Base-by-base conservation (phyloP, 1,140 invertebrate genomes). In the Sipha flava region DNA sequence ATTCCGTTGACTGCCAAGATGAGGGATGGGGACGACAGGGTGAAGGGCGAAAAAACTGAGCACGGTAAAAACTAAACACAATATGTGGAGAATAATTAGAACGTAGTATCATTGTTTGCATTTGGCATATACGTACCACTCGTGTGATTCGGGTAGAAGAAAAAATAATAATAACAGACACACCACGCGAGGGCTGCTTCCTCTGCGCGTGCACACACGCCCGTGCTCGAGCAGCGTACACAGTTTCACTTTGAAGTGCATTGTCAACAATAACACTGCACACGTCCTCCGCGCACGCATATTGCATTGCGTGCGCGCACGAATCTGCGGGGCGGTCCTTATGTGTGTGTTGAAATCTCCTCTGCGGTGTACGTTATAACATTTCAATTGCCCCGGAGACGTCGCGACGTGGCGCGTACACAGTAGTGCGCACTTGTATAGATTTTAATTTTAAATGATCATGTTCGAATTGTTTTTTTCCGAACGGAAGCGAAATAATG, bases 211-310 rank as follows among this genome's bases (percentile, higher is more conserved):
- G 37, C 37, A 10, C 37, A 40, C n/a, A n/a, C n/a, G n/a, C n/a
- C n/a, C n/a, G n/a, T n/a, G n/a, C n/a, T n/a, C n/a, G n/a, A n/a
- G 14, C 14, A 6, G 0, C 37, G 23, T 6, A 23, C 73, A 77
- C 52, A 29, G 52, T 59, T 47, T 77, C 73, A 18, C 73, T 77
- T 77, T 77, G 73, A 77, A 59, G 73, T 75, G 59, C 31, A 29
- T 77, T 77, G 73, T 77, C 73, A 77, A 70, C 66, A 70, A 77
- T 77, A 43, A 40, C 59, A 75, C 29, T 18, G n/a, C 47, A 5
- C 45, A n/a, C 29, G 18, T 57, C 49, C 47, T n/a, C n/a, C n/a
- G n/a, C n/a, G n/a, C n/a, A n/a, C n/a, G n/a, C n/a, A n/a, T n/a
- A n/a, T n/a, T n/a, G n/a, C n/a, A n/a, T n/a, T n/a, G 18, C 7